phyloP scores from a whole-genome alignment of 2,797 vertebrate genomes.

The Rhynchonycteris naso region DNA sequence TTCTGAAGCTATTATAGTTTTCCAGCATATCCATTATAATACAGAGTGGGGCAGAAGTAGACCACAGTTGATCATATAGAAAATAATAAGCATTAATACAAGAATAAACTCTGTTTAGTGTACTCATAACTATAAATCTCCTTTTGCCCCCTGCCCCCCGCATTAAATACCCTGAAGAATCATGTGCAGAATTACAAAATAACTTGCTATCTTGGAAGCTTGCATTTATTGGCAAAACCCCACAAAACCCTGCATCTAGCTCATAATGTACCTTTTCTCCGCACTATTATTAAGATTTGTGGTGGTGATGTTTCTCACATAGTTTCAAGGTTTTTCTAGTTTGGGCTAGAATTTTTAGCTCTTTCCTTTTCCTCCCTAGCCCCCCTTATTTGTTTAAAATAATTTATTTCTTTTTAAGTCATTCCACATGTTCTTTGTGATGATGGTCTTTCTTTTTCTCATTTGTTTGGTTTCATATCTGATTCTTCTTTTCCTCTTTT shows the following conservation, averaged over 20 bases:
- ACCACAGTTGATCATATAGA: neutral
- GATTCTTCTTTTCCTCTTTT: neutral
- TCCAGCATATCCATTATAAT: neutral
- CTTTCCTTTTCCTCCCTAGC: neutral
- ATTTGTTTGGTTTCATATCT: neutral
- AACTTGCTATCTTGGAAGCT: neutral
- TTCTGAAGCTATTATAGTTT: conserved; percentile 6
- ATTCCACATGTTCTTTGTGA: neutral
- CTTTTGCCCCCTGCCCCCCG: neutral
- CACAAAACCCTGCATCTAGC: neutral
- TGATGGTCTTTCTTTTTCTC: neutral
- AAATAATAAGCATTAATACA: neutral
- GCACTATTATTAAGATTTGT: conserved; percentile 6
- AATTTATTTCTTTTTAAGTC: neutral
- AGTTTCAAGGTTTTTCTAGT: neutral
- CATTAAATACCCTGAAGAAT: neutral
- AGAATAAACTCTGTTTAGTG: neutral
- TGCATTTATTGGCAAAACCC: neutral
- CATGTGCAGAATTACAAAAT: neutral
- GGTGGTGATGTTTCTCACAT: neutral
- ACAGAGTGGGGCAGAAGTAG: neutral
- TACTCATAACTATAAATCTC: neutral
- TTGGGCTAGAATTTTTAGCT: neutral
- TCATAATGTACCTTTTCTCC: neutral
- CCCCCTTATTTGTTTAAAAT: neutral